Base-by-base conservation (phyloP, 92 coral and sea anemone species). In the Zoanthus sansibaricus region DNA sequence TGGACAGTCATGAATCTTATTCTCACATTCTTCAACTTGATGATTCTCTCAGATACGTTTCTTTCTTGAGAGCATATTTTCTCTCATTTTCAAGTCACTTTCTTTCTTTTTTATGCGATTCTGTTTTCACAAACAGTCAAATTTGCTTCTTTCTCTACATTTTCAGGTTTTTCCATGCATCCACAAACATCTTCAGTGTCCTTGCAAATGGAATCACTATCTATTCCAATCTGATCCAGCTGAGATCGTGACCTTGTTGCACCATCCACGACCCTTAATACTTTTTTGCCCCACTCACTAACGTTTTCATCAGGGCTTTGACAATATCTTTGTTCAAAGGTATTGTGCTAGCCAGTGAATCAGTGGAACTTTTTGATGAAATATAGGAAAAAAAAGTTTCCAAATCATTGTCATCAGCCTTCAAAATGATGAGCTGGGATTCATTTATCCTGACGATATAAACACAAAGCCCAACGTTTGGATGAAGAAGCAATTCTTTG, bases 401-500 rank as follows among this genome's bases (percentile, higher is more conserved):
- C 32, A 73, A 68, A 56, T 84, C 71, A 56, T 58, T 49, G 71
- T 73, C 88, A 75, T 86, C 89, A 61, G 89, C 69, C 76, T 83
- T 55, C 78, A 86, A 76, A 31, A 86, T 62, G 72, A 86, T 73
- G 33, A 76, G 59, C 83, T 55, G 75, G 6, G 56, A 17, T 47
- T 77, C 84, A 7, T 77, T 62, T 86, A 86, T 54, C 69, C 7
- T 76, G 62, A 76, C 76, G 76, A 86, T 37, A 20, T 86, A 66
- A 86, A 86, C 84, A 58, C 75, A 86, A 75, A 86, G 88, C 44
- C 83, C 88, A 32, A 73, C 77, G 33, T 58, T 52, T 86, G 88
- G 88, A 58, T 75, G 74, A 33, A 86, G 88, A 8, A 75, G 82
- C 46, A 86, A 51, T 77, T 86, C 89, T 62, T 86, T 61, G 67